phyloP scores from a whole-genome alignment of 2,797 vertebrate species.

The Danio aesculapii region DNA sequence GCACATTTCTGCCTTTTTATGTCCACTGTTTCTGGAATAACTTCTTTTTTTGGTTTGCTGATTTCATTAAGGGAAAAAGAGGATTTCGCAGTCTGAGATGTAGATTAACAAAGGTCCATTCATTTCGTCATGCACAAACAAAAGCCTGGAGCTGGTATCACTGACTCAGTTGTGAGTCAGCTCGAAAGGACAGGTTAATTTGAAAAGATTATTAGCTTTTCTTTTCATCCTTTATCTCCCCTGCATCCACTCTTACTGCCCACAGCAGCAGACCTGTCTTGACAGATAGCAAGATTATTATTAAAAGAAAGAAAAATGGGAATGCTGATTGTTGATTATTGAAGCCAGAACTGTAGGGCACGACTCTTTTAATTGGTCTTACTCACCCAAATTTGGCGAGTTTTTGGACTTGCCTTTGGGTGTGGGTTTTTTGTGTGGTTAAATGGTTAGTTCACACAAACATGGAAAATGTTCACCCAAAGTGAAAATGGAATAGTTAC shows the following conservation, averaged over 20 bases:
- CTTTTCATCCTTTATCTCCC: constrained; percentile 2
- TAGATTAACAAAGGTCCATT: constrained; percentile 18
- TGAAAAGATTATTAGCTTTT: background rate
- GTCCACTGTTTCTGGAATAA: background rate
- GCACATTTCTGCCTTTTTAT: background rate
- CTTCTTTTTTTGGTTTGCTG: background rate
- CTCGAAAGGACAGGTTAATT: background rate
- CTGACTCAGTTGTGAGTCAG: constrained; percentile 18
- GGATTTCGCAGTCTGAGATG: constrained; percentile 25
- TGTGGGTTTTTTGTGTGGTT: background rate
- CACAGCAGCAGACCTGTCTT: constrained; percentile 16
- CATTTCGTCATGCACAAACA: background rate
- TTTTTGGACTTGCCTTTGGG: background rate
- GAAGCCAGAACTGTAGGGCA: background rate
- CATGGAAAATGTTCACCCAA: too few relatives aligned
- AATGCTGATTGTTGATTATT: background rate
- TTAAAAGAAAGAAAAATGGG: background rate
- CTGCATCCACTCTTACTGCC: background rate
- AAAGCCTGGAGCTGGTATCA: background rate
- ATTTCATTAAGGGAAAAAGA: background rate
- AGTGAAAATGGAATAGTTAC: too few relatives aligned
- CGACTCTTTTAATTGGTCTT: background rate
- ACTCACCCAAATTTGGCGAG: background rate
- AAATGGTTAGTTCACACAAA: too few relatives aligned
- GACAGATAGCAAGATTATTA: background rate